Conservation (phyloP, 1,140 invertebrate genomes). For the Drosophila kanapiae region DNA sequence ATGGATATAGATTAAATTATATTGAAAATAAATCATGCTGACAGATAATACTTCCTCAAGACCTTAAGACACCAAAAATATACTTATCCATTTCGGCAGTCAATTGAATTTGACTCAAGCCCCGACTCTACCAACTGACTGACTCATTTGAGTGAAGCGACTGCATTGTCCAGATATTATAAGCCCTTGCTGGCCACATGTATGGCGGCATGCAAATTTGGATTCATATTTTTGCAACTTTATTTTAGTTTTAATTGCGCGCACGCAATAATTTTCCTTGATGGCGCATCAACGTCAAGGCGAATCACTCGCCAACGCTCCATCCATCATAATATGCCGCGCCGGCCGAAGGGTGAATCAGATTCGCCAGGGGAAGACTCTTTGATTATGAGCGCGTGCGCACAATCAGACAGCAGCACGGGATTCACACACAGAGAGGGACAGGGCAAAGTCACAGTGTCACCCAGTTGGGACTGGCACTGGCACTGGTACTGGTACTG, state of each 20-base stretch:
- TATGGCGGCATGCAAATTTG: constrained; percentile 33
- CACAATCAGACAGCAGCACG: constrained; percentile 62
- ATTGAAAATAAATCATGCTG: not conserved
- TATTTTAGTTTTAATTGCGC: constrained; percentile 82
- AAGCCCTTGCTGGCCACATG: constrained; percentile 7
- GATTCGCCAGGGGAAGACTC: constrained; percentile 43
- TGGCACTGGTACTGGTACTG: not conserved
- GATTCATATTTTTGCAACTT: constrained; percentile 64
- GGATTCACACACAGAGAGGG: constrained; percentile 8
- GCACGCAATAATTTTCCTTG: constrained; percentile 82
- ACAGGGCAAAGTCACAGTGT: constrained; percentile 25
- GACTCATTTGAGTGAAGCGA: constrained; percentile 30
- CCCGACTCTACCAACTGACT: not conserved
- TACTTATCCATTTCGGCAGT: too few species aligned
- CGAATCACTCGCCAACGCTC: constrained; percentile 74
- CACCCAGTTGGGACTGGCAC: constrained; percentile 30
- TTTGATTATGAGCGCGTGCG: constrained; percentile 80
- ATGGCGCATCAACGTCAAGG: constrained; percentile 80
- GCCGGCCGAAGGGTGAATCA: constrained; percentile 19
- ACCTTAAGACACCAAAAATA: not conserved
- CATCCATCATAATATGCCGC: constrained; percentile 73
- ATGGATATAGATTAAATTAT: not conserved
- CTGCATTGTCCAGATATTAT: constrained; percentile 44
- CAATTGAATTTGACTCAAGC: not conserved
- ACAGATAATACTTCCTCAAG: not conserved